A percentile compares a stretch with the other conserved stretches of the same genome.
Evolutionary conservation across 1,140 invertebrate species (phyloP).

Genomic region (Calephelis nemesis): DNA sequence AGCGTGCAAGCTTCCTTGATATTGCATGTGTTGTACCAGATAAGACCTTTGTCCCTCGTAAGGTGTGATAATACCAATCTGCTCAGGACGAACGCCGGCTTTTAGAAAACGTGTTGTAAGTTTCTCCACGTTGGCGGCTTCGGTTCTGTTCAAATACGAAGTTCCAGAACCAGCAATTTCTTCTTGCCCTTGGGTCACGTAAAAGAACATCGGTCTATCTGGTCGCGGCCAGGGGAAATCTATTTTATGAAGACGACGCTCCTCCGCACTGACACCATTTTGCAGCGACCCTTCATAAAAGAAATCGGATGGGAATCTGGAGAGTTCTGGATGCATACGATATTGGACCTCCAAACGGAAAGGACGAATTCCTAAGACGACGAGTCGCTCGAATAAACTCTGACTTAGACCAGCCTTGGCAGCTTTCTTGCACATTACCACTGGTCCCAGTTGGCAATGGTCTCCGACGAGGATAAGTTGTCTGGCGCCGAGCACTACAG

Average conservation of each 20-base stretch:
- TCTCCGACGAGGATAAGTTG: conserved; percentile 98
- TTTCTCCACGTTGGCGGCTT: conserved; percentile 99
- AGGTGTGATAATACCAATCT: conserved; percentile 99
- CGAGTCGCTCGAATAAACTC: conserved; percentile 97
- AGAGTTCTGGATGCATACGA: conserved; percentile 98
- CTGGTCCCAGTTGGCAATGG: conserved; percentile 98
- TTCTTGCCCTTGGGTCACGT: conserved; percentile 98
- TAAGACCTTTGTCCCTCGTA: conserved; percentile 99
- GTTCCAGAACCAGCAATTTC: conserved; percentile 99
- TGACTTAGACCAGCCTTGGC: conserved; percentile 97
- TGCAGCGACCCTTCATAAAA: conserved; percentile 99
- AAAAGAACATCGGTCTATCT: conserved; percentile 99
- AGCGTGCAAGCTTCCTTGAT: conserved; percentile 97
- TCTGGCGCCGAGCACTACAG: conserved; percentile 98
- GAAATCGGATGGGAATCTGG: conserved; percentile 98
- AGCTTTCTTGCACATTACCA: conserved; percentile 99
- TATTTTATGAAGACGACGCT: conserved; percentile 92
- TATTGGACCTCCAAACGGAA: conserved; percentile 99
- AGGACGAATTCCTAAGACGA: conserved; percentile 96
- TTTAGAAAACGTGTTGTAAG: conserved; percentile 96
- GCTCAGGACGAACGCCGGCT: conserved; percentile 97
- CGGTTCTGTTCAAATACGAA: conserved; percentile 98
- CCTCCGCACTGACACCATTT: conserved; percentile 98
- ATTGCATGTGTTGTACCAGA: conserved; percentile 99
- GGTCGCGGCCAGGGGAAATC: conserved; percentile 99